phyloP scores from a whole-genome alignment of 2,113 vertebrate species.

The Cyrtonyx montezumae region DNA sequence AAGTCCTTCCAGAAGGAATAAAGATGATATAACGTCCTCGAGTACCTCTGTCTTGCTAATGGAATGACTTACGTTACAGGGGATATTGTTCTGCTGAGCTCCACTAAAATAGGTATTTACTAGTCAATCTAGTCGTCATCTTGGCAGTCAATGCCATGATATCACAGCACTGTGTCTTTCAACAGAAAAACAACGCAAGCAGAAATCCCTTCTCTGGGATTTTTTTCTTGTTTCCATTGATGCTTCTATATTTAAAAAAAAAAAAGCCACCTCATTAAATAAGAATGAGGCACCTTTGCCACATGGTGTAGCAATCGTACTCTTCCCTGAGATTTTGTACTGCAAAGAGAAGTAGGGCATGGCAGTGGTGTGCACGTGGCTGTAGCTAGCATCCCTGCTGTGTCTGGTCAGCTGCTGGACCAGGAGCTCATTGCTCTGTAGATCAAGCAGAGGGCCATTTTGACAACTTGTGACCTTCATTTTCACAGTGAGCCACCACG shows the following conservation, averaged over 20 bases:
- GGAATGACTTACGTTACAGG: conserved; percentile 70
- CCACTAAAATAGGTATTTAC: conserved; percentile 66
- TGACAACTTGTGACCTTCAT: background rate
- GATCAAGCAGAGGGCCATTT: background rate
- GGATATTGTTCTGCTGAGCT: conserved; percentile 44
- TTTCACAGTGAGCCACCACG: background rate
- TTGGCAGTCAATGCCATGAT: conserved; percentile 41
- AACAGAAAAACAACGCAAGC: conserved; percentile 44
- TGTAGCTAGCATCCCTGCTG: background rate
- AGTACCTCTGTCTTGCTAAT: conserved; percentile 69
- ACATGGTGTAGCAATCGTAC: fast-evolving
- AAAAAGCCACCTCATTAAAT: conserved; percentile 15
- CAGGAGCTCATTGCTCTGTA: background rate
- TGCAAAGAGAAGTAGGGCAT: background rate
- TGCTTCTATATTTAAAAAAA: conserved; percentile 52
- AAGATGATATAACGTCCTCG: conserved; percentile 53
- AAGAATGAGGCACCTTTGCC: background rate
- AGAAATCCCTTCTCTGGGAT: conserved; percentile 20
- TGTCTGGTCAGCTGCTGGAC: background rate
- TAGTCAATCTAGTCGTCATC: conserved; percentile 47
- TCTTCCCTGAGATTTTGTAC: background rate
- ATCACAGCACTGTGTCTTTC: background rate
- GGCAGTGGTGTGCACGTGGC: background rate
- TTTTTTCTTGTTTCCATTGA: background rate
- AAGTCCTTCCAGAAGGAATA: conserved; percentile 57